A percentile compares a stretch with the other conserved stretches of the same genome.
These are phyloP conservation scores for Xiphydria camelus DNA, from an alignment of 2,888 invertebrate genomes.

Conservation along the genomic window DNA sequence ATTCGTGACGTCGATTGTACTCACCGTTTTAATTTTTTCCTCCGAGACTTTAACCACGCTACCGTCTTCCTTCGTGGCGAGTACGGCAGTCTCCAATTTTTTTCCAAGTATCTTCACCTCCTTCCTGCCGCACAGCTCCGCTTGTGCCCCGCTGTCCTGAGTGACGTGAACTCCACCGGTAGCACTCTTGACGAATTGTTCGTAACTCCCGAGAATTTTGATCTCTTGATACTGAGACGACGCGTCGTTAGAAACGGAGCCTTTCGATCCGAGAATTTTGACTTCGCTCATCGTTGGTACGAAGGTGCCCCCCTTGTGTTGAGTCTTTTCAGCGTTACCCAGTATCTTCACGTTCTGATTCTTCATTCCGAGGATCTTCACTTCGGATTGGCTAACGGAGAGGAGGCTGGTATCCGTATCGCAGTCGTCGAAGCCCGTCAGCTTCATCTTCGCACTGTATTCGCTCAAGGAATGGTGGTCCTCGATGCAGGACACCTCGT, in stretches of 20 bases:
- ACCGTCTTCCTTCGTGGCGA: conserved; percentile 32
- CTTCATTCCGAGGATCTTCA: conserved; percentile 27
- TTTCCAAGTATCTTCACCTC: conserved; percentile 48
- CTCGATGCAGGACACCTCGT: background rate
- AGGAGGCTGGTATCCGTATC: conserved; percentile 23
- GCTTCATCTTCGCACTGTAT: conserved; percentile 32
- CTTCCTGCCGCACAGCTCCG: conserved; percentile 30
- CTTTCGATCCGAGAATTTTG: conserved; percentile 38
- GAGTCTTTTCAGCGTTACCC: conserved; percentile 10
- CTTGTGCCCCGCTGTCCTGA: conserved; percentile 13
- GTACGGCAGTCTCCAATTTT: conserved; percentile 39
- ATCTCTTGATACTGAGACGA: conserved; percentile 42
- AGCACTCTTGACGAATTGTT: conserved; percentile 29
- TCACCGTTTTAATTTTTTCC: conserved; percentile 32
- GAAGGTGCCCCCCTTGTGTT: conserved; percentile 11
- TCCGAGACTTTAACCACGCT: conserved; percentile 34
- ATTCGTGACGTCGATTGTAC: conserved; percentile 10
- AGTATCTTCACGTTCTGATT: conserved; percentile 22
- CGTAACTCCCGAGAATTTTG: conserved; percentile 43
- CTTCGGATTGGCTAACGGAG: conserved; percentile 30
- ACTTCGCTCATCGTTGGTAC: conserved; percentile 24
- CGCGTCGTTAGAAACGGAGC: conserved; percentile 22
- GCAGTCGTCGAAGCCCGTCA: conserved; percentile 35
- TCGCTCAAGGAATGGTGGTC: conserved; percentile 24
- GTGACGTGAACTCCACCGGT: background rate